Conservation (phyloP, 2,888 invertebrate species). For the Omphaloscelis lunosa region DNA sequence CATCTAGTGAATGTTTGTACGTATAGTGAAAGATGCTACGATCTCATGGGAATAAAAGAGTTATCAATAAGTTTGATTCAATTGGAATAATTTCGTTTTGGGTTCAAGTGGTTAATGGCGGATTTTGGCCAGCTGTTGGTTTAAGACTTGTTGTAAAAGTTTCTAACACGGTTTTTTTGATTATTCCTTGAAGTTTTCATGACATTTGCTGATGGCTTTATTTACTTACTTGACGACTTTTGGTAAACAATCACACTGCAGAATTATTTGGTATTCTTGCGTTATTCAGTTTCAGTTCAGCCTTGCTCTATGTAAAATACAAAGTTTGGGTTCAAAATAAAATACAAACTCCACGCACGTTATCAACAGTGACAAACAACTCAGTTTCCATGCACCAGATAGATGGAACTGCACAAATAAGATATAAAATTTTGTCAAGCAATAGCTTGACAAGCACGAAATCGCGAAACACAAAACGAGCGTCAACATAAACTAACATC, state of each 20-base stretch:
- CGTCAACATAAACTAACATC: constrained; percentile 89
- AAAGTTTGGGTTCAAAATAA: constrained; percentile 30
- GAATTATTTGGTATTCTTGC: not conserved
- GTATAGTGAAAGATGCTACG: constrained; percentile 85
- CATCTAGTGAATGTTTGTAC: constrained; percentile 80
- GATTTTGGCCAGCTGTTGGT: constrained; percentile 71
- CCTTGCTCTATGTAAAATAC: not conserved
- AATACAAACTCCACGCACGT: constrained; percentile 12
- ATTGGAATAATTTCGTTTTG: constrained; percentile 80
- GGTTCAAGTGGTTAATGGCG: constrained; percentile 66
- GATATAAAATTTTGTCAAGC: constrained; percentile 69
- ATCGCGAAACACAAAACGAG: constrained; percentile 85
- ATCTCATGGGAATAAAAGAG: constrained; percentile 84
- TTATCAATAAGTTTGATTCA: constrained; percentile 88
- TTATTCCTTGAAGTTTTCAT: not conserved
- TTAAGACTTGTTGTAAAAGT: constrained; percentile 46
- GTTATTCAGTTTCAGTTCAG: not conserved
- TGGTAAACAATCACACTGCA: not conserved
- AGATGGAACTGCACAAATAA: constrained; percentile 73
- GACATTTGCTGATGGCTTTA: not conserved
- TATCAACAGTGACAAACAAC: constrained; percentile 29
- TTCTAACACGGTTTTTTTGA: constrained; percentile 15
- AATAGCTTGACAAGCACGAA: constrained; percentile 80
- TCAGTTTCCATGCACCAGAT: constrained; percentile 38
- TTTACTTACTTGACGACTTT: not conserved